Conservation (phyloP, 2,888 invertebrate species). For the Biston betularia region DNA sequence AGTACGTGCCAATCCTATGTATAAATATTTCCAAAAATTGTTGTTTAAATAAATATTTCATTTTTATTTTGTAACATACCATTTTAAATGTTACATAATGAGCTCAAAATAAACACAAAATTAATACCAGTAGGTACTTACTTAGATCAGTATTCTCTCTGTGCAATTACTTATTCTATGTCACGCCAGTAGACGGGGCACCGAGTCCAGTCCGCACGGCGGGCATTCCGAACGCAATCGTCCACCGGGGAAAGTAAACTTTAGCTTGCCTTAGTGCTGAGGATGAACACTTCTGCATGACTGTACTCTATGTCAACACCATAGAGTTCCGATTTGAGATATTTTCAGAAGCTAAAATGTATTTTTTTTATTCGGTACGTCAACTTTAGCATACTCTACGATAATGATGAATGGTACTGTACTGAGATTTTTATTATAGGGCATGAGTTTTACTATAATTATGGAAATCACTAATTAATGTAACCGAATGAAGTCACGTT, state of each 20-base stretch:
- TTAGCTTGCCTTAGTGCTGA: conserved; percentile 57
- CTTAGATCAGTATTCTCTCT: conserved; percentile 19
- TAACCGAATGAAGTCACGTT: too few relatives aligned
- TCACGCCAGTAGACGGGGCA: conserved; percentile 60
- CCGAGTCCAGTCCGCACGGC: conserved; percentile 74
- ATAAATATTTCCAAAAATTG: too few relatives aligned
- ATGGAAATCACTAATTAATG: too few relatives aligned
- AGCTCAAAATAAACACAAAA: background rate
- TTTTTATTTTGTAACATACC: too few relatives aligned
- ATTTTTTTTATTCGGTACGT: too few relatives aligned
- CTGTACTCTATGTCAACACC: conserved; percentile 24
- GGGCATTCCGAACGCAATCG: conserved; percentile 77
- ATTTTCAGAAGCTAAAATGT: conserved; percentile 13
- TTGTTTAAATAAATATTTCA: too few relatives aligned
- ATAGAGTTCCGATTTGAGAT: conserved; percentile 24
- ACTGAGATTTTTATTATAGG: too few relatives aligned
- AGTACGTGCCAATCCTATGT: too few relatives aligned
- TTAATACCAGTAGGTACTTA: background rate
- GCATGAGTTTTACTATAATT: too few relatives aligned
- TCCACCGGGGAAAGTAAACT: conserved; percentile 81
- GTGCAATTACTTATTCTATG: conserved; percentile 28
- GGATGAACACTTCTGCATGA: conserved; percentile 32
- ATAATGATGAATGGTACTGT: too few relatives aligned
- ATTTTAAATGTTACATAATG: too few relatives aligned
- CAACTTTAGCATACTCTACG: too few relatives aligned